phyloP scores from a whole-genome alignment of 2,888 invertebrate genomes.

The Phortica okadai region DNA sequence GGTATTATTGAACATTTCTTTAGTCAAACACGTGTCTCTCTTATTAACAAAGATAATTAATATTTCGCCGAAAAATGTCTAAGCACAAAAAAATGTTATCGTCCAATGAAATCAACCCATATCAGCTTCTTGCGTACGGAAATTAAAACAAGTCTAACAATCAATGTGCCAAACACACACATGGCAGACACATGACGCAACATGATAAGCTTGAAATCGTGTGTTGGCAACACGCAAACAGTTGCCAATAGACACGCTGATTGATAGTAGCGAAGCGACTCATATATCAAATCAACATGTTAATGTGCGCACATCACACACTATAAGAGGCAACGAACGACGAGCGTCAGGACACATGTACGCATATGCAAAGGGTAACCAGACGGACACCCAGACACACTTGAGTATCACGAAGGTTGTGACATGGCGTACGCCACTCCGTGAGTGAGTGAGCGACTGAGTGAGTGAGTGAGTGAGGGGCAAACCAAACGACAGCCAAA shows the following conservation, averaged over 20 bases:
- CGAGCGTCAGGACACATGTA: slow-evolving; percentile 8
- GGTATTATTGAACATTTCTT: too few species aligned
- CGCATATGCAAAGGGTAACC: background rate
- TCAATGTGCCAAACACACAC: background rate
- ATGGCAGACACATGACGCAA: background rate
- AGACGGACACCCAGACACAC: background rate
- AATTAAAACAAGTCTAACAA: background rate
- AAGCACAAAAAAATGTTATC: too few species aligned
- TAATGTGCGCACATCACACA: slow-evolving; percentile 47
- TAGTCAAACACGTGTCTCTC: too few species aligned
- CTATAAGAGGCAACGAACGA: background rate
- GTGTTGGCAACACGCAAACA: slow-evolving; percentile 15
- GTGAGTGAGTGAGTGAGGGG: background rate
- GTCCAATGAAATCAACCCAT: too few species aligned
- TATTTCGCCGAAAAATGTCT: too few species aligned
- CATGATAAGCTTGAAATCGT: background rate
- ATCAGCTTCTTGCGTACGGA: background rate
- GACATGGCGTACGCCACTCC: background rate
- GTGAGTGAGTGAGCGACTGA: background rate
- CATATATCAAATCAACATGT: slow-evolving; percentile 66
- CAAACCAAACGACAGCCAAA: slow-evolving; percentile 36
- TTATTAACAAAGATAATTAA: too few species aligned
- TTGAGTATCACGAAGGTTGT: background rate
- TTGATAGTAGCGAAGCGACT: slow-evolving; percentile 57
- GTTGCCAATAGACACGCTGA: slow-evolving; percentile 57